Evolutionary conservation across 2,113 vertebrate species (phyloP).

Genomic region (Xenotilapia caudafasciata): DNA sequence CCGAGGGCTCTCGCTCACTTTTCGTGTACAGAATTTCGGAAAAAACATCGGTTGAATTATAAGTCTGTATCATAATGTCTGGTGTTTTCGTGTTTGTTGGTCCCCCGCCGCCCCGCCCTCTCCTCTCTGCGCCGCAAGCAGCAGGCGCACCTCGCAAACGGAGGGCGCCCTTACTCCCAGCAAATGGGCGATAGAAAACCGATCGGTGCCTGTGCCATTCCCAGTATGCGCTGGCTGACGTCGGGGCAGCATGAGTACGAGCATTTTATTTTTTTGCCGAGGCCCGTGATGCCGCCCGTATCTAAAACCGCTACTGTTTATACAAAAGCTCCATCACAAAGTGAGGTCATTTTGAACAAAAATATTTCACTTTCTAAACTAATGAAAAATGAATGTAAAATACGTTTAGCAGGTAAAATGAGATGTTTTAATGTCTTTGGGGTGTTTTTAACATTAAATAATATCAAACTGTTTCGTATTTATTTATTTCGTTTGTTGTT

Average conservation of each 20-base stretch:
- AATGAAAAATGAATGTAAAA: not conserved
- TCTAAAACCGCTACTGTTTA: not conserved
- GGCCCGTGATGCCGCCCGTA: fast-evolving
- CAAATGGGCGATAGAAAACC: not conserved
- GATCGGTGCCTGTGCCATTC: not conserved
- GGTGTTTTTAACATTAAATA: not conserved
- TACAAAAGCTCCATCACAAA: not conserved
- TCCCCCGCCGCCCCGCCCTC: not conserved
- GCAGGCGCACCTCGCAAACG: not conserved
- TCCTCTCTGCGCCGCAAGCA: fast-evolving
- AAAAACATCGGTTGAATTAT: fast-evolving
- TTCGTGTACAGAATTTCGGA: fast-evolving
- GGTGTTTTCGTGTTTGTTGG: fast-evolving
- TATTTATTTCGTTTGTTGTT: not conserved
- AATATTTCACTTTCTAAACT: not conserved
- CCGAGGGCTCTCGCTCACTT: too few relatives aligned
- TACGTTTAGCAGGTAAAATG: not conserved
- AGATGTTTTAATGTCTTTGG: not conserved
- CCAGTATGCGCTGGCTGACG: not conserved
- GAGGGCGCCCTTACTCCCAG: not conserved
- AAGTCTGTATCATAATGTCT: fast-evolving
- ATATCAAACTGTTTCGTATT: not conserved
- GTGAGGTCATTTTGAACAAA: not conserved
- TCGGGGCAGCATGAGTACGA: not conserved
- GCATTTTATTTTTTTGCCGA: not conserved